These are phyloP conservation scores for Drosophila macrospina DNA, from an alignment of 2,888 invertebrate species.

Conservation along the genomic window DNA sequence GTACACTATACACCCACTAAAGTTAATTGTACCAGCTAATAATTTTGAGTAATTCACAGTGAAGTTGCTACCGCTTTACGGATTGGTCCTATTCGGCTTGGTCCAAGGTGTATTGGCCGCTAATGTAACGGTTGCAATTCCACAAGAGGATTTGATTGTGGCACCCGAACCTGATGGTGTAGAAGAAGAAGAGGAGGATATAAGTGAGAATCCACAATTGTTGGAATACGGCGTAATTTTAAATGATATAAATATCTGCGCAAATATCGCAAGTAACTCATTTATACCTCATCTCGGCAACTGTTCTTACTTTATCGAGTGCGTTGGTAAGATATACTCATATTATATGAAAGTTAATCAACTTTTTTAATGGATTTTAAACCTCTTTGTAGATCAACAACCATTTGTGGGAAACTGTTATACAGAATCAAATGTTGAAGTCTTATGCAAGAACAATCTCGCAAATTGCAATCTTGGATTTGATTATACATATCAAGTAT, in stretches of 20 bases:
- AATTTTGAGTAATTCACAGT: slow-evolving; percentile 16
- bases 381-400: not conserved
- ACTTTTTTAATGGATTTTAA: not conserved
- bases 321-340: slow-evolving; percentile 48
- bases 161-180: slow-evolving; percentile 39
- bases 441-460: not conserved
- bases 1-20: slow-evolving; percentile 18
- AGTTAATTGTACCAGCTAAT: not conserved
- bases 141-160: slow-evolving; percentile 22
- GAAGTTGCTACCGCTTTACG: slow-evolving; percentile 38
- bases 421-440: fast-evolving
- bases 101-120: slow-evolving; percentile 3
- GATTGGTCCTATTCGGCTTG: slow-evolving; percentile 36
- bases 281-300: slow-evolving; percentile 58
- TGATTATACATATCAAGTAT: slow-evolving; percentile 46
- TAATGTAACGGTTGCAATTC: not conserved
- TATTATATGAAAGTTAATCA: not conserved
- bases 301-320: slow-evolving; percentile 64
- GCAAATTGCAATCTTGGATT: slow-evolving; percentile 34
- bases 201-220: not conserved
- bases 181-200: not conserved
- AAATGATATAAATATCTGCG: slow-evolving; percentile 59
- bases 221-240: not conserved
- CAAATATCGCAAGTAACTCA: slow-evolving; percentile 46
- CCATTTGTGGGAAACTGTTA: not conserved